These are phyloP conservation scores for Acanthosepion pharaonis DNA, from an alignment of 2,888 invertebrate species.

Conservation along the genomic window DNA sequence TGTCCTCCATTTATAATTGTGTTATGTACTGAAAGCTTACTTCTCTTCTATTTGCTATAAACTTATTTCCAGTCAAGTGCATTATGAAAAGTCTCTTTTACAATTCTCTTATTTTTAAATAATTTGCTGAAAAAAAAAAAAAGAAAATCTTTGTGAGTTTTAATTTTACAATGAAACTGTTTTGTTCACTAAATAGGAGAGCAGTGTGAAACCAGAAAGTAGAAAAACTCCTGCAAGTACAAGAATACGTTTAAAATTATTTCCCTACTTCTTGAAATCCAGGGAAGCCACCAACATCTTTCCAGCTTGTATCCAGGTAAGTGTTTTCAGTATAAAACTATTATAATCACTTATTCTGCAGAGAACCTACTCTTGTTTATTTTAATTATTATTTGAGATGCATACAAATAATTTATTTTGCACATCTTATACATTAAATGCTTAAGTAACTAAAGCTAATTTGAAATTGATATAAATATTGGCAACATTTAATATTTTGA, in stretches of 20 bases:
- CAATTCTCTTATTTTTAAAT: not conserved
- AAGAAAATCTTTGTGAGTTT: not conserved
- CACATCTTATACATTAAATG: too few relatives aligned
- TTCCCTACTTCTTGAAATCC: constrained; percentile 84
- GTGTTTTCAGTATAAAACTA: not conserved
- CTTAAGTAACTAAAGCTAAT: too few relatives aligned
- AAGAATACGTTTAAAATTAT: constrained; percentile 87
- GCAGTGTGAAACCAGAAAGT: constrained; percentile 78
- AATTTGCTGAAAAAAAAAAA: not conserved
- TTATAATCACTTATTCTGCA: too few relatives aligned
- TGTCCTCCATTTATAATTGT: too few relatives aligned
- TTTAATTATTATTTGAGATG: not conserved
- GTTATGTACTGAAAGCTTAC: too few relatives aligned
- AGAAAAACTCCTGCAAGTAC: constrained; percentile 87
- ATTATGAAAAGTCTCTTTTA: not conserved
- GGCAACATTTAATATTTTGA: too few relatives aligned
- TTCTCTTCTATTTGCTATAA: not conserved
- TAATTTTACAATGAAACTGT: not conserved
- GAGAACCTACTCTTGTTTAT: not conserved
- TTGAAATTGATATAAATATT: too few relatives aligned
- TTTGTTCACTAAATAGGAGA: not conserved
- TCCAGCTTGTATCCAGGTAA: constrained; percentile 87
- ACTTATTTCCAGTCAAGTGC: not conserved
- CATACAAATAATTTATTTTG: not conserved
- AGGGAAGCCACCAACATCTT: constrained; percentile 75